phyloP scores from a whole-genome alignment of 2,888 invertebrate species.

The Melinopterus prodromus region DNA sequence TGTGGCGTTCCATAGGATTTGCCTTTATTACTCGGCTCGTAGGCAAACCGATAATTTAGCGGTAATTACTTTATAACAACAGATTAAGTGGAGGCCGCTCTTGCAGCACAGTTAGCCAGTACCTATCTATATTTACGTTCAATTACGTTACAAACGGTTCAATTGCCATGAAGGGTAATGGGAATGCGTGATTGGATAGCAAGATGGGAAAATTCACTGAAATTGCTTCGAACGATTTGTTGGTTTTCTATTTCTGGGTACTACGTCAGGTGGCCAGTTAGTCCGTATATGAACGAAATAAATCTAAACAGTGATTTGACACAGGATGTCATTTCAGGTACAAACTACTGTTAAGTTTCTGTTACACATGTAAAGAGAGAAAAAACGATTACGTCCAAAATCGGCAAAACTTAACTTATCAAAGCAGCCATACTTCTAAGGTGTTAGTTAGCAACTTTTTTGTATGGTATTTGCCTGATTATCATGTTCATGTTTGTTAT shows the following conservation, averaged over 20 bases:
- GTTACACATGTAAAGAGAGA: too few species aligned
- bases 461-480: too few species aligned
- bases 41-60: neutral
- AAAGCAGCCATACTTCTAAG: too few species aligned
- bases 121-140: neutral
- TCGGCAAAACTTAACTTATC: too few species aligned
- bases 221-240: neutral
- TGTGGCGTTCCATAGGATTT: neutral
- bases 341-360: too few species aligned
- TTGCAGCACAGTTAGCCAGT: neutral
- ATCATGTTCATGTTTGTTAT: too few species aligned
- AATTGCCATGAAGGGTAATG: neutral
- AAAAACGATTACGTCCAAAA: too few species aligned
- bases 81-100: neutral
- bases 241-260: neutral
- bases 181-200: neutral
- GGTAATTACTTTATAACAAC: neutral
- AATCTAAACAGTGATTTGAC: too few species aligned
- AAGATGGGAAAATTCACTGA: neutral
- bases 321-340: too few species aligned
- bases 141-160: neutral
- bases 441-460: too few species aligned
- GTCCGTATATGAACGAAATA: neutral
- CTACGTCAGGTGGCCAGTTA: neutral
- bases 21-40: neutral